These are phyloP conservation scores for Pedionomus torquatus DNA, from an alignment of 2,113 vertebrate species.

Conservation along the genomic window DNA sequence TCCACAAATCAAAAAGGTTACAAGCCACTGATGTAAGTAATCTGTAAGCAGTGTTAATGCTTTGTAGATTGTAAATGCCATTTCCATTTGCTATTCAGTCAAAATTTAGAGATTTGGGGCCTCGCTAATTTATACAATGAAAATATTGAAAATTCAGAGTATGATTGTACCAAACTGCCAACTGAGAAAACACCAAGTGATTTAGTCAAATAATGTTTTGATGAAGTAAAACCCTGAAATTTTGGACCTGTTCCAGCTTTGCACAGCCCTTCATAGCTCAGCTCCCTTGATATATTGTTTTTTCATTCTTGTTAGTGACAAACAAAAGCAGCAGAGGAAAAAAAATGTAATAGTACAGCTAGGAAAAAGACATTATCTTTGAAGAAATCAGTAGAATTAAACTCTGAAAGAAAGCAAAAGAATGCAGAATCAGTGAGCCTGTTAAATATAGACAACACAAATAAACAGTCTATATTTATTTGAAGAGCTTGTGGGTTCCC, in stretches of 20 bases:
- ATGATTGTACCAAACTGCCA: not conserved
- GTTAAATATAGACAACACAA: conserved; percentile 71
- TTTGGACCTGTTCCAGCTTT: not conserved
- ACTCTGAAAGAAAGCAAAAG: conserved; percentile 52
- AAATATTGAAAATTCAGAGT: not conserved
- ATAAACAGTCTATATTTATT: conserved; percentile 76
- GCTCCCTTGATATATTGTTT: not conserved
- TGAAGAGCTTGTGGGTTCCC: conserved; percentile 70
- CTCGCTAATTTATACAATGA: not conserved
- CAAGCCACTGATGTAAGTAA: conserved; percentile 19
- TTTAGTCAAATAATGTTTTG: not conserved
- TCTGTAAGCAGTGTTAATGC: conserved; percentile 10
- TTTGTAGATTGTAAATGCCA: conserved; percentile 7
- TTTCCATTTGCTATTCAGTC: not conserved
- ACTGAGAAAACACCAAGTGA: not conserved
- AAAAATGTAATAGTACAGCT: not conserved
- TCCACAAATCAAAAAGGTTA: conserved; percentile 59
- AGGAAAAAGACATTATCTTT: not conserved
- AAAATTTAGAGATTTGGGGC: not conserved
- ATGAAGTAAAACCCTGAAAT: not conserved
- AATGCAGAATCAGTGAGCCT: conserved; percentile 64
- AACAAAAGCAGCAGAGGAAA: not conserved
- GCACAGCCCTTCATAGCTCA: not conserved
- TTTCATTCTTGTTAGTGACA: not conserved
- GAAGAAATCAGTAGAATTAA: conserved; percentile 62